These are phyloP conservation scores for Glaucomys volans DNA, from an alignment of 2,113 vertebrate genomes.

Conservation along the genomic window DNA sequence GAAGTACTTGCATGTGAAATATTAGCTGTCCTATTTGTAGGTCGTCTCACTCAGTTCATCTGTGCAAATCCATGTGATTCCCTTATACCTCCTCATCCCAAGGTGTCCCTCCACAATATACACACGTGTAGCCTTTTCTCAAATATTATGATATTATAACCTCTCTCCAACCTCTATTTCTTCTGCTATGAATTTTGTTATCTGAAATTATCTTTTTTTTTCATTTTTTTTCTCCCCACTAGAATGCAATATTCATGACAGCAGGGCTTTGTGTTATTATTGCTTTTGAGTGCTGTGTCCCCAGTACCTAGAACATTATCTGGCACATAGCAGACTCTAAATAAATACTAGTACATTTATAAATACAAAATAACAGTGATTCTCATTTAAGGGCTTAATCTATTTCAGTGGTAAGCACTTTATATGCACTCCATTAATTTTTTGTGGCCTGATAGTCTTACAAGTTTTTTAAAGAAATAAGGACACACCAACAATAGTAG, in stretches of 20 bases:
- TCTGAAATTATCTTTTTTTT: background rate
- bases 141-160: background rate
- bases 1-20: background rate
- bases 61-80: background rate
- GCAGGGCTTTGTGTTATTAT: background rate
- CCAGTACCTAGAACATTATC: background rate
- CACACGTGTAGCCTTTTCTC: background rate
- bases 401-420: background rate
- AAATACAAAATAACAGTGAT: background rate
- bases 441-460: background rate
- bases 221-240: background rate
- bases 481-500: background rate
- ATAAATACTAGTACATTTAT: background rate
- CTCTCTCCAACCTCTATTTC: background rate
- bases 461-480: background rate
- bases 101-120: background rate
- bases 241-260: background rate
- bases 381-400: background rate
- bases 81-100: too few species aligned
- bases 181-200: background rate
- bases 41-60: background rate
- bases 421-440: background rate
- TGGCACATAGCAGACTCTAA: background rate
- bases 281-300: background rate
- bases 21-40: background rate